Base-by-base conservation (phyloP, 2,113 vertebrate species). In the Ctenomys sociabilis region DNA sequence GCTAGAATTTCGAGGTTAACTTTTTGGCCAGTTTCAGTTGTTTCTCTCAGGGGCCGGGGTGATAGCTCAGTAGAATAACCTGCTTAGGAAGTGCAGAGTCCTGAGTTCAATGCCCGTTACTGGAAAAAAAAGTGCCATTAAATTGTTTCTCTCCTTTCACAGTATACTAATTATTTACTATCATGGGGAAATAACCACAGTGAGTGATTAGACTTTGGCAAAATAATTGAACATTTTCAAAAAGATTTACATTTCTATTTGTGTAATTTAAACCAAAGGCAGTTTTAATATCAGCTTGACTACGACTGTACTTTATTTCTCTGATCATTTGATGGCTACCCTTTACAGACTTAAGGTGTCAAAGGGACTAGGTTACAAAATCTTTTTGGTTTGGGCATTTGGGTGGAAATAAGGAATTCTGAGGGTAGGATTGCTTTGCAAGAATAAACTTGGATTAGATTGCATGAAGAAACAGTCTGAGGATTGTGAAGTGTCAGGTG, bases 311-410 rank as follows among this genome's bases (percentile, higher is more conserved):
- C 57, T 93, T 88, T 73, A 86, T 72, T 28, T 94, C 86, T 93
- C 89, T 94, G 80, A 52, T 88, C 63, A 43, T 40, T 89, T 75
- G 54, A 40, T 75, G 75, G 40, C 35, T 6, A 68, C 9, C 5
- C 22, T 91, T 94, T 94, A 80, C 57, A 88, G 43, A 92, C 88
- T 77, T 87, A 87, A 94, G 66, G 40, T 91, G 28, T 82, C 85
- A 45, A 75, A 57, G 24, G 52, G 73, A 91, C 40, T 94, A 93
- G 43, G 52, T 85, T 88, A 49, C 82, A 92, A 57, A 90, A 82
- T 64, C 52, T 91, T 96, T 96, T 96, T 24, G 91, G 19, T 78
- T 95, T 16, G 54, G 49, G 59, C 14, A 77, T 88, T 88, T 81
- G 43, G 45, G 40, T 75, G n/a, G 24, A 88, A 95, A 81, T 32